Base-by-base conservation (phyloP, 2,888 invertebrate genomes). In the Agriopis marginaria region DNA sequence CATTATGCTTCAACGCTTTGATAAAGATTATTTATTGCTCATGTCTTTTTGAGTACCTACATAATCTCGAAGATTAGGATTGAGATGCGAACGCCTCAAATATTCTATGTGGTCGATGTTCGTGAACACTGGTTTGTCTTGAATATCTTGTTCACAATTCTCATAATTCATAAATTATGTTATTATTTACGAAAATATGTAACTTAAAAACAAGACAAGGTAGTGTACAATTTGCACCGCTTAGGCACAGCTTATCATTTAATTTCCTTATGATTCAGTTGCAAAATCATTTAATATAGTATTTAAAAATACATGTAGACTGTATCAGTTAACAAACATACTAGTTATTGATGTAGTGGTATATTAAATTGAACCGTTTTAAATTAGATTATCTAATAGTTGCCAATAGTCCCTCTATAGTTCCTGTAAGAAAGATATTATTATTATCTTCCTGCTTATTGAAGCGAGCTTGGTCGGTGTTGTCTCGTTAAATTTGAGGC, bases 401-500 rank as follows among this genome's bases (percentile, higher is more conserved):
- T 62, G 62, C 44, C 44, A 60, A 61, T 73, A 75, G 74, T 70
- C 67, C 77, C 74, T 69, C 66, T 55, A 64, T 69, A 74, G 59
- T 61, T 70, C 72, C 67, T 64, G 53, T 63, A 56, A 60, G 17
- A 70, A 61, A 67, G 42, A 61, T 45, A 17, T 12, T 47, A 44
- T 32, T 32, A 55, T 17, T 76, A 79, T 79, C 78, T 81, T 83
- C 79, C 80, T 81, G 90, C 90, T 90, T 84, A 81, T 89, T 86
- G 73, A 86, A 85, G 91, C 90, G 84, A 87, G 90, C 90, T 92
- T 91, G 81, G 76, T 91, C 89, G 76, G 82, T 91, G 90, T 90
- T 89, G 89, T 90, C 69, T 75, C 50, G 70, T 55, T 54, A 32
- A 51, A 47, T 59, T 11, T 23, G 10, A 39, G 39, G 0, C 59